Base-by-base conservation (phyloP, 2,888 invertebrate genomes). In the Drosophila cyrtoloma region DNA sequence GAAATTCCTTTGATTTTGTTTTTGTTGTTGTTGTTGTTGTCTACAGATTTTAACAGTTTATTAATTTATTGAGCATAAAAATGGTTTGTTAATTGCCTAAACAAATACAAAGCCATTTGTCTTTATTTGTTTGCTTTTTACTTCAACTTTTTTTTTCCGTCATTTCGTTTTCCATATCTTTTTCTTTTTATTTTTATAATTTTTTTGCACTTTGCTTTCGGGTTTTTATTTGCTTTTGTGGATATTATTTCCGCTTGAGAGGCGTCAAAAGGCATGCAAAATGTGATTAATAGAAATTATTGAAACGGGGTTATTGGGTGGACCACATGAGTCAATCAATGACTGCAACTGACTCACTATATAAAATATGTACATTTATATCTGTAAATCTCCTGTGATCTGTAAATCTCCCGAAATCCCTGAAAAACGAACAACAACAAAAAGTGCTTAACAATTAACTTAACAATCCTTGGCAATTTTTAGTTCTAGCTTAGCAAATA, bases 11-110 rank as follows among this genome's bases (percentile, higher is more conserved):
- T 68, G 3, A 9, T 28, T 28, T 51, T 30, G 22, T 58, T 58
- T 52, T 58, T 42, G 16, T 62, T 47, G 39, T 5, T 30, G 32
- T 26, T 30, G 26, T 35, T 30, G 26, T 35, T 26, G 50, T 37
- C 28, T 14, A 22, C 32, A 33, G 39, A 39, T 77, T 60, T 55
- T 14, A 55, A 58, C 64, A 68, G 61, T 77, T 78, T 78, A 74
- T 70, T 74, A 77, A 78, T 77, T 78, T 73, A 77, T 78, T 77
- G 79, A 61, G 78, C 78, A 77, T 77, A 57, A 77, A 76, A 78
- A 69, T 78, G 58, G 61, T 69, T 65, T 59, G 64, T 69, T 78
- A 78, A 77, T 77, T 77, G 69, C 62, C 64, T 52, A 35, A 59
- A 65, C 33, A 64, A 77, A 76, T 77, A 59, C 51, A 50, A 37